A percentile compares a stretch with the other conserved stretches of the same genome.
phyloP scores from a whole-genome alignment of 2,113 vertebrate genomes.

The Capricornis sumatraensis region DNA sequence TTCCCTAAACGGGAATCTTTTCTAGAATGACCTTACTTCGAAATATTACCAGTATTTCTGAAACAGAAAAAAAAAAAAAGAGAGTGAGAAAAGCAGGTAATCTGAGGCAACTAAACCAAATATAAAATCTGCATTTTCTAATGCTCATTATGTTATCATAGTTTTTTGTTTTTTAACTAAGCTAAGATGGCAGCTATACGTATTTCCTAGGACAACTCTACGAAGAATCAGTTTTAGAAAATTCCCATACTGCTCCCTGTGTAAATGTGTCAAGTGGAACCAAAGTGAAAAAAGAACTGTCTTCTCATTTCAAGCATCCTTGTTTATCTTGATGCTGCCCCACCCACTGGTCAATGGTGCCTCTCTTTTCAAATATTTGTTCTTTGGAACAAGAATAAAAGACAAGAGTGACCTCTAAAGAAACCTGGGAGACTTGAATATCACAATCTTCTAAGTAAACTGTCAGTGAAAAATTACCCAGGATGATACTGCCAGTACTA shows the following conservation, averaged over 20 bases:
- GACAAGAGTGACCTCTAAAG: background rate
- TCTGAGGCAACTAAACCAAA: background rate
- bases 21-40: background rate
- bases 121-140: conserved; percentile 7
- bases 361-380: conserved; percentile 13
- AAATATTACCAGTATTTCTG: conserved; percentile 23
- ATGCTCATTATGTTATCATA: background rate
- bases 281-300: background rate
- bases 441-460: background rate
- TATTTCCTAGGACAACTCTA: background rate
- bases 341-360: background rate
- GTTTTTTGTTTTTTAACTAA: background rate
- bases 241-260: background rate
- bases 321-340: background rate
- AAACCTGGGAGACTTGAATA: conserved; percentile 10
- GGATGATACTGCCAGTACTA: background rate
- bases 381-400: conserved; percentile 1
- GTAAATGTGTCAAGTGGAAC: background rate
- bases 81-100: background rate
- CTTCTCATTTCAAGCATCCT: conserved; percentile 6
- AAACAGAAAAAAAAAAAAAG: background rate
- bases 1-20: background rate
- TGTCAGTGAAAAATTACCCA: conserved; percentile 10
- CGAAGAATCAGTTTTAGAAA: background rate
- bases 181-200: background rate